phyloP scores from a whole-genome alignment of 2,888 invertebrate species.

The Sinhomidia bicolor region DNA sequence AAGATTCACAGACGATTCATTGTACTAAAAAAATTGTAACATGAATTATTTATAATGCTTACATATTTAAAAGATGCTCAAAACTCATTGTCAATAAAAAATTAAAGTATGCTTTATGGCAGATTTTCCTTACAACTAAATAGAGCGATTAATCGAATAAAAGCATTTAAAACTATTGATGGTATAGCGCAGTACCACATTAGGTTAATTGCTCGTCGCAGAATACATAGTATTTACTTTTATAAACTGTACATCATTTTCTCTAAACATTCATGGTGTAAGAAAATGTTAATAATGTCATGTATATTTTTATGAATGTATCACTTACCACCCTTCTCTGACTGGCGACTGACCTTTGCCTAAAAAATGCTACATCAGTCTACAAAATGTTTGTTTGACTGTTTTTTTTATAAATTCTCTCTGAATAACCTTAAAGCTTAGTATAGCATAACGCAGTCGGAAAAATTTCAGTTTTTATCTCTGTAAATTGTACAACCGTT shows the following conservation, averaged over 20 bases:
- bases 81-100: conserved; percentile 7
- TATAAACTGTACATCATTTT: too few species aligned
- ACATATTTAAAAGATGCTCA: not conserved
- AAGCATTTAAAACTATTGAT: not conserved
- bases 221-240: too few species aligned
- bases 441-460: conserved; percentile 43
- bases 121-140: not conserved
- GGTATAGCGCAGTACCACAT: too few species aligned
- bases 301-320: not conserved
- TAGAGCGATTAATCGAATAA: not conserved
- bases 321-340: not conserved
- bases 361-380: conserved; percentile 24
- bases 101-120: not conserved
- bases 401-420: not conserved
- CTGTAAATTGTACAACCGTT: conserved; percentile 10
- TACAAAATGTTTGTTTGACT: conserved; percentile 1
- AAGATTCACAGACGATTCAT: conserved; percentile 29
- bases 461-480: conserved; percentile 58
- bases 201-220: too few species aligned
- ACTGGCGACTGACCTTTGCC: not conserved
- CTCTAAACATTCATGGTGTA: not conserved
- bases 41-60: not conserved
- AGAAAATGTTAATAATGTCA: not conserved
- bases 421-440: not conserved
- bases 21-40: conserved; percentile 31